These are phyloP conservation scores for Subanguina moxae DNA, from an alignment of 1,140 invertebrate genomes.

Conservation along the genomic window DNA sequence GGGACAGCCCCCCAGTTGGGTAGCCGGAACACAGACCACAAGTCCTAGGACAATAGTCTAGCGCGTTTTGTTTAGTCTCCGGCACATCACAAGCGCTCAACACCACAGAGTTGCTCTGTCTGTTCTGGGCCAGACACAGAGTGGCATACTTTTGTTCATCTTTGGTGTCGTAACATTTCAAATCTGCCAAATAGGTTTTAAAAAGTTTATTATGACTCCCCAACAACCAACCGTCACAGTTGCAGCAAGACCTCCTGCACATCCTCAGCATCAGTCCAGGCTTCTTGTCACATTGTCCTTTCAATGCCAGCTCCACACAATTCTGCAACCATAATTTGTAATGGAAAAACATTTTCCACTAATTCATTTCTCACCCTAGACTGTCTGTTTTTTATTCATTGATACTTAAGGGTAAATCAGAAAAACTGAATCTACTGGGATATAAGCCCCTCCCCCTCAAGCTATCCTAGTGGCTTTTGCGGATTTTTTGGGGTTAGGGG, in stretches of 20 bases:
- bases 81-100: slow-evolving; percentile 19
- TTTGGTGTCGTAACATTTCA: slow-evolving; percentile 33
- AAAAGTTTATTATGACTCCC: background rate
- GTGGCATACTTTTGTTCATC: slow-evolving; percentile 25
- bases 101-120: slow-evolving; percentile 8
- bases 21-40: background rate
- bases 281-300: slow-evolving; percentile 30
- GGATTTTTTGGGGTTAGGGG: too few species aligned
- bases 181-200: slow-evolving; percentile 13
- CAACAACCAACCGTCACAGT: slow-evolving; percentile 27
- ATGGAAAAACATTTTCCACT: too few species aligned
- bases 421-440: too few species aligned
- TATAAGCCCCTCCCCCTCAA: too few species aligned
- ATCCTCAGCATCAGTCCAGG: slow-evolving; percentile 28
- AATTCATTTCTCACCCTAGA: too few species aligned
- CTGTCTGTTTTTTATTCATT: too few species aligned
- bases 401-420: too few species aligned
- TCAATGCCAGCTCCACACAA: slow-evolving; percentile 20
- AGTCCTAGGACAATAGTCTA: slow-evolving; percentile 26
- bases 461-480: too few species aligned
- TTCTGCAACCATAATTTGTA: slow-evolving; percentile 15
- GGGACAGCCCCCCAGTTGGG: too few species aligned
- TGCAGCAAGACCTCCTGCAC: slow-evolving; percentile 29
- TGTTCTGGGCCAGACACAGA: slow-evolving; percentile 21
- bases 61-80: slow-evolving; percentile 18